Base-by-base conservation (phyloP, 2,113 vertebrate species). In the Tautogolabrus adspersus region DNA sequence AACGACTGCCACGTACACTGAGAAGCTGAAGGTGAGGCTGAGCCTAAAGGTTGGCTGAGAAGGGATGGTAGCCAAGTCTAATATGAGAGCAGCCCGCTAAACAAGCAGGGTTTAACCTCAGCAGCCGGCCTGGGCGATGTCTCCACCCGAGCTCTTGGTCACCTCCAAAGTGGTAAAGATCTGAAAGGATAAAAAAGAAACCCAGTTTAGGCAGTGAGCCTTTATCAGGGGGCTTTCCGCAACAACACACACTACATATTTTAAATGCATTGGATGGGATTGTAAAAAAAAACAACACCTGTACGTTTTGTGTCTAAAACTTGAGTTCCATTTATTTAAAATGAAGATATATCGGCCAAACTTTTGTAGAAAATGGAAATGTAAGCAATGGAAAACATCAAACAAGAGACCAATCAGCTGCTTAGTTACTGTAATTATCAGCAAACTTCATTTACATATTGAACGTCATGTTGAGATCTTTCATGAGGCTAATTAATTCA, bases 91-190 rank as follows among this genome's bases (percentile, higher is more conserved):
- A 92, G 21, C 90, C 86, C 11, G 79, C 93, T 94, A 91, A 94
- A 94, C 93, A 15, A 95, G 97, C 97, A 95, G 96, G 94, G 93
- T 83, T 96, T 99, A 99, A 95, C 97, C 97, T 99, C 98, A 99
- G 97, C 98, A 99, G 66, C 97, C 97, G 0, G 93, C 68, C 84
- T 95, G 93, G 2, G 79, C 77, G 94, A 98, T 94, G 92, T 96
- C 95, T 54, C 93, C 94, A 21, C 98, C 97, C 0, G 96, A 98
- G 0, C 95, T 81, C 90, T 98, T 99, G 6, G 96, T 96, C 74
- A 97, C 94, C 1, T 95, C 93, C 97, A 99, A 55, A 0, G 95
- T 97, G 54, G 97, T 99, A 85, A 99, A 98, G 38, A 97, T 83
- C 98, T 99, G 85, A 3, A 87, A 84, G 59, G 88, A 19, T n/a